These are phyloP conservation scores for Gambelia wislizenii DNA, from an alignment of 2,797 vertebrate genomes.

Conservation along the genomic window DNA sequence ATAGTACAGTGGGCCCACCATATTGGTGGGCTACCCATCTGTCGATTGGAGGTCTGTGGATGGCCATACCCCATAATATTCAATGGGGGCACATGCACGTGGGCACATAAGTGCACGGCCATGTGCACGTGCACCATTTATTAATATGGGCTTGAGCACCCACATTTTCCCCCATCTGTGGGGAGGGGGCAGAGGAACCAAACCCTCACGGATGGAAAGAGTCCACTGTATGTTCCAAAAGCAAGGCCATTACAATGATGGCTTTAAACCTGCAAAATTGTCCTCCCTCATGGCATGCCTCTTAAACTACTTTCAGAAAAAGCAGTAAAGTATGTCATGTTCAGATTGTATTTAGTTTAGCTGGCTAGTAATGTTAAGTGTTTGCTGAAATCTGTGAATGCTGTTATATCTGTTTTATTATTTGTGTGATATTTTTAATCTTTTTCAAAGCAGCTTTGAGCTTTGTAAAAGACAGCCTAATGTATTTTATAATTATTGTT, in stretches of 20 bases:
- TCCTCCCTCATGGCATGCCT: background rate
- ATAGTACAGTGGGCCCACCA: no score
- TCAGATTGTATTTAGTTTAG: background rate
- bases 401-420: background rate
- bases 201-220: no score
- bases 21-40: no score
- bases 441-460: background rate
- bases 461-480: background rate
- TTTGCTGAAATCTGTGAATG: background rate
- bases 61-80: no score
- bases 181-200: no score
- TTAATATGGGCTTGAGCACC: no score
- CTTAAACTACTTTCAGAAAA: background rate
- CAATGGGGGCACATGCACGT: no score
- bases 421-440: background rate
- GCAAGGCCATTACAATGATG: background rate
- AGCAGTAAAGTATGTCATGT: background rate
- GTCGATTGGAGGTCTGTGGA: no score
- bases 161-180: no score
- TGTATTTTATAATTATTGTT: no score
- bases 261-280: background rate
- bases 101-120: no score
- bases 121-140: no score
- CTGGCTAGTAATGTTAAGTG: background rate
- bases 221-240: background rate